Conservation (phyloP, 2,113 vertebrate genomes). For the Scolopax mira region DNA sequence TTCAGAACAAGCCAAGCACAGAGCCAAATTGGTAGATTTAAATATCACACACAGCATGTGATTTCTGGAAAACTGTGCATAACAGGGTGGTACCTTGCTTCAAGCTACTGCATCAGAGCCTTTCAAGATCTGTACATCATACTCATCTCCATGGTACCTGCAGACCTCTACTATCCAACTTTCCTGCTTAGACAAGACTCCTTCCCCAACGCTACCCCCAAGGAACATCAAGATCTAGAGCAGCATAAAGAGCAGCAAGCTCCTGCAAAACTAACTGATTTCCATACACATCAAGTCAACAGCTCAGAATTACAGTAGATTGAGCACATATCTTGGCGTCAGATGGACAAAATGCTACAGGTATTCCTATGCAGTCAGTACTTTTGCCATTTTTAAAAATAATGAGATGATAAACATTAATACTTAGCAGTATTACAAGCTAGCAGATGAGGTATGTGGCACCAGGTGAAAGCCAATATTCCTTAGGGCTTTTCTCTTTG, state of each 20-base stretch:
- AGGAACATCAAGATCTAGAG: not conserved
- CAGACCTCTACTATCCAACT: not conserved
- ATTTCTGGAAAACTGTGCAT: not conserved
- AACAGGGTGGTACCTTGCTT: not conserved
- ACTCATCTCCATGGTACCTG: not conserved
- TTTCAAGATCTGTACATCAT: not conserved
- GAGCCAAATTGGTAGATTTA: not conserved
- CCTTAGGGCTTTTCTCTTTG: not conserved
- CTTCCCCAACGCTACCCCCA: not conserved
- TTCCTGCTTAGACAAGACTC: not conserved
- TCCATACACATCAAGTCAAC: not conserved
- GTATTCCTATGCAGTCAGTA: not conserved
- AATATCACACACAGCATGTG: not conserved
- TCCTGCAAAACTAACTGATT: not conserved
- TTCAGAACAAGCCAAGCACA: not conserved
- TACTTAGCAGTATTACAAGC: not conserved
- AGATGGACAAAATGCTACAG: accelerated
- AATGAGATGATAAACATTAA: not conserved
- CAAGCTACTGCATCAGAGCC: not conserved
- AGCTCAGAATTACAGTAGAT: not conserved
- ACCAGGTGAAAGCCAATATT: not conserved
- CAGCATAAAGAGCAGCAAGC: not conserved
- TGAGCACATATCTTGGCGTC: not conserved
- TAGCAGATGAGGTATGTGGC: not conserved
- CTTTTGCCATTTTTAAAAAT: not conserved